Conservation (phyloP, 2,888 invertebrate genomes). For the Latheticus oryzae region DNA sequence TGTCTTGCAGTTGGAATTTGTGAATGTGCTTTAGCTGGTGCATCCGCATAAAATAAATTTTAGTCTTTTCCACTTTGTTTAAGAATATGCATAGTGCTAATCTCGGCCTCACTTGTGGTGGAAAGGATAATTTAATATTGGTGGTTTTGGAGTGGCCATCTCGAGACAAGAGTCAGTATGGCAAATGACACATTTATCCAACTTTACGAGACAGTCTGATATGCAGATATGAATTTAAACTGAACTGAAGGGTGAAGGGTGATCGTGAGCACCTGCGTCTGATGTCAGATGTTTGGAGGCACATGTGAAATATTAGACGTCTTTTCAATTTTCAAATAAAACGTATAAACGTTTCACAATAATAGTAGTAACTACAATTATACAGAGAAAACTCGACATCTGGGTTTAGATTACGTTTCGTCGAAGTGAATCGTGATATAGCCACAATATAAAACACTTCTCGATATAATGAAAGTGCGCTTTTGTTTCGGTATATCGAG, state of each 20-base stretch:
- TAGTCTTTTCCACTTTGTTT: no score
- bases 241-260: constrained; percentile 50
- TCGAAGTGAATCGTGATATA: constrained; percentile 32
- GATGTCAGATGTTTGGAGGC: constrained; percentile 54
- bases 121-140: constrained; percentile 45
- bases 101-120: constrained; percentile 32
- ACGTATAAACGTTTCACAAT: constrained; percentile 12
- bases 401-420: constrained; percentile 40
- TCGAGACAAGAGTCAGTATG: constrained; percentile 43
- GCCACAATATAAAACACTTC: constrained; percentile 52
- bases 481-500: constrained; percentile 56
- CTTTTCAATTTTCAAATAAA: constrained; percentile 30
- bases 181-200: constrained; percentile 50
- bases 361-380: constrained; percentile 19
- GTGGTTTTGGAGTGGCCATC: constrained; percentile 45
- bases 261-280: constrained; percentile 58
- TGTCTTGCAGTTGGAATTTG: no score
- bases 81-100: constrained; percentile 7
- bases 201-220: constrained; percentile 52
- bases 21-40: no score
- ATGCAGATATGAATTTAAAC: constrained; percentile 61
- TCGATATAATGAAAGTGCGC: constrained; percentile 56
- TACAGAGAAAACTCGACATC: constrained; percentile 25
- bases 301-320: constrained; percentile 52
- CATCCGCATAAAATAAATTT: background rate